Percentiles rank a stretch among this genome's conserved stretches.
Evolutionary conservation across 2,113 vertebrate species (phyloP).

Genomic region (Cottus gobio): DNA sequence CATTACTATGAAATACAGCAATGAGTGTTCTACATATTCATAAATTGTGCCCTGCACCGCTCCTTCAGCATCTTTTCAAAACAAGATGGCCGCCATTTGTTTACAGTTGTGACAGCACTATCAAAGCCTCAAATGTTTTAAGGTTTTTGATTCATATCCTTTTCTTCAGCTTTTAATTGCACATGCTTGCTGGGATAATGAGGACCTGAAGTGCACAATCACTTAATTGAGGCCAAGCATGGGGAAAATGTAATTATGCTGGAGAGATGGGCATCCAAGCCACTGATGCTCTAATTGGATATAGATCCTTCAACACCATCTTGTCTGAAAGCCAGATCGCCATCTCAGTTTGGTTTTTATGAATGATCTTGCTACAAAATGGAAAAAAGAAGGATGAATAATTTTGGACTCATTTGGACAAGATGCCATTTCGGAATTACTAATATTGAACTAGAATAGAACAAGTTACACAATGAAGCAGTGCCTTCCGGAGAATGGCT

Average conservation of each 20-base stretch:
- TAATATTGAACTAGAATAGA: background rate
- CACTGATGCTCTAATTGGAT: slow-evolving; percentile 50
- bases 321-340: slow-evolving; percentile 14
- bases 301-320: slow-evolving; percentile 33
- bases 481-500: slow-evolving; percentile 15
- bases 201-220: slow-evolving; percentile 38
- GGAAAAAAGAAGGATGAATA: background rate
- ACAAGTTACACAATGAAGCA: background rate
- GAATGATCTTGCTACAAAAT: background rate
- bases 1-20: background rate
- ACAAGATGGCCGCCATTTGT: slow-evolving; percentile 28
- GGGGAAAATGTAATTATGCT: slow-evolving; percentile 51
- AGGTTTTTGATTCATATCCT: slow-evolving; percentile 14
- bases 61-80: background rate
- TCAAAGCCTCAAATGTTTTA: background rate
- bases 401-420: background rate
- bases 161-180: slow-evolving; percentile 22
- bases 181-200: slow-evolving; percentile 30
- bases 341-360: background rate
- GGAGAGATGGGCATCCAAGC: slow-evolving; percentile 32
- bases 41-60: background rate
- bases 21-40: background rate
- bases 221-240: slow-evolving; percentile 35
- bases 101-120: background rate
- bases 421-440: background rate